Conservation (phyloP, 2,797 vertebrate species). For the Coreius guichenoti region DNA sequence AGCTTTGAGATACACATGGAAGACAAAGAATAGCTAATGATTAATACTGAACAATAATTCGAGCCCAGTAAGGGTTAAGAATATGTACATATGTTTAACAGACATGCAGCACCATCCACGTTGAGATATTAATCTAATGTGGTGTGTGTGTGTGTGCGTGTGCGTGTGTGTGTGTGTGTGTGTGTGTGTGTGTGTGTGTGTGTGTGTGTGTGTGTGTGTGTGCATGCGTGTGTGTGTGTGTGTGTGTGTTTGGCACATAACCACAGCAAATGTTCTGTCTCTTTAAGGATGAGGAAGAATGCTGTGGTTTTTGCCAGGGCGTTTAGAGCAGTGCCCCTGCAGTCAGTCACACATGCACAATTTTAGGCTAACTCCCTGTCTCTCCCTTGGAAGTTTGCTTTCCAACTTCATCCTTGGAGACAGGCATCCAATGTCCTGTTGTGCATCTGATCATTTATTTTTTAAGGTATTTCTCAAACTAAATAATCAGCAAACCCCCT, state of each 20-base stretch:
- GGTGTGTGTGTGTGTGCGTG: constrained; percentile 22
- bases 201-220: not conserved
- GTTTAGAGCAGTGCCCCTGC: constrained; percentile 78
- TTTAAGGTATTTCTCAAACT: not conserved
- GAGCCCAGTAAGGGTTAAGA: not conserved
- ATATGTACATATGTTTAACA: constrained; percentile 65
- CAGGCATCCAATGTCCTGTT: constrained; percentile 45
- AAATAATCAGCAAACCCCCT: constrained; percentile 42
- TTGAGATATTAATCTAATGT: constrained; percentile 65
- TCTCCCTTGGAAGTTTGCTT: constrained; percentile 53
- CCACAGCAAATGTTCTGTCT: constrained; percentile 73
- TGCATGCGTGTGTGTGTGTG: not conserved
- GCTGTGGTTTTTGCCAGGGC: constrained; percentile 76
- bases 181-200: too few species aligned
- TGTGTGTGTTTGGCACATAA: constrained; percentile 54
- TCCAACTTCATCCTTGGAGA: constrained; percentile 16
- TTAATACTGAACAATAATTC: constrained; percentile 29
- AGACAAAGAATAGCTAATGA: constrained; percentile 27
- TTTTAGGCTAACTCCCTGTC: constrained; percentile 17
- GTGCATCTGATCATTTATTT: constrained; percentile 14
- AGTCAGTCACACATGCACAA: constrained; percentile 56
- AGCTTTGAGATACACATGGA: not conserved
- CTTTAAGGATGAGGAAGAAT: constrained; percentile 79
- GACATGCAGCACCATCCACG: constrained; percentile 61
- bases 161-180: too few species aligned